A percentile compares a stretch with the other conserved stretches of the same genome.
These are phyloP conservation scores for Argyra leucocephala DNA, from an alignment of 2,888 invertebrate species.

Conservation along the genomic window DNA sequence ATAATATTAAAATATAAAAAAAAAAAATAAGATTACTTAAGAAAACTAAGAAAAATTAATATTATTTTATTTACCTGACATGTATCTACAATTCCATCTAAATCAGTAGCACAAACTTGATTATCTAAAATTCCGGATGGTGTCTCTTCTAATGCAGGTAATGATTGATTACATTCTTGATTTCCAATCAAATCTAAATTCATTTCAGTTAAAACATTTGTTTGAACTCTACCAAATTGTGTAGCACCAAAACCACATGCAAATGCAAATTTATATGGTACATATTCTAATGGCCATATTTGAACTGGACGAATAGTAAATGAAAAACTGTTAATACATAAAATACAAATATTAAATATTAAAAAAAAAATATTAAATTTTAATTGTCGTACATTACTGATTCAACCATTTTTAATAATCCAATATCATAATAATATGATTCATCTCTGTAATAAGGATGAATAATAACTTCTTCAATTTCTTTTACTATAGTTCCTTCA, in stretches of 20 bases:
- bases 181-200: slow-evolving; percentile 17
- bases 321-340: not conserved
- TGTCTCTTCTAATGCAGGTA: slow-evolving; percentile 13
- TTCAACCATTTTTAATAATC: slow-evolving; percentile 36
- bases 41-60: no score
- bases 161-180: slow-evolving; percentile 16
- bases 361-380: not conserved
- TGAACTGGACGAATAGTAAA: slow-evolving; percentile 45
- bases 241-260: slow-evolving; percentile 51
- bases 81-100: slow-evolving; percentile 33
- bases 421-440: slow-evolving; percentile 47
- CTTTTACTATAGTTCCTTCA: slow-evolving; percentile 31
- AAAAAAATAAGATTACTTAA: no score
- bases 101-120: slow-evolving; percentile 39
- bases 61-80: slow-evolving; percentile 31
- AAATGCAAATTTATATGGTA: slow-evolving; percentile 39
- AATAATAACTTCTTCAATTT: slow-evolving; percentile 31
- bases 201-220: slow-evolving; percentile 21
- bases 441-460: slow-evolving; percentile 43
- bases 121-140: slow-evolving; percentile 26
- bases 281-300: slow-evolving; percentile 37
- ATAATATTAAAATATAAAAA: not conserved
- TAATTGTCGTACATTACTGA: slow-evolving; percentile 23
- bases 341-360: no score
- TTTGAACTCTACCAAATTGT: slow-evolving; percentile 29